Evolutionary conservation across 2,113 vertebrate species (phyloP), one percentile per base, ranked within the genome.

Genomic region (Electrona antarctica): DNA sequence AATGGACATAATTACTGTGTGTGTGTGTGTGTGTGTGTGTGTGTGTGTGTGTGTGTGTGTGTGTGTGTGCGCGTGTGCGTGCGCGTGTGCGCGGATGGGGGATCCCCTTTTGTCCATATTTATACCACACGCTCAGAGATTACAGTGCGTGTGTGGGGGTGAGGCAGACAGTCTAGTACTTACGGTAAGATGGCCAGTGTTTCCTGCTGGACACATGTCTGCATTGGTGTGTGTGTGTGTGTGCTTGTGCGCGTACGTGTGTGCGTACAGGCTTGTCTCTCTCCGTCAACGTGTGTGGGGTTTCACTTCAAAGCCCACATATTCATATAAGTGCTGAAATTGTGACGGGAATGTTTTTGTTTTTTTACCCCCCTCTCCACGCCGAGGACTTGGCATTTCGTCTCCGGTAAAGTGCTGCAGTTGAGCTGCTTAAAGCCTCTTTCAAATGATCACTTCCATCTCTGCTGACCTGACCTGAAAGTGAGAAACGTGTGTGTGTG

Each of bases 1-100:
- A 91, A 87, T 84, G 64, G 80, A 52, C 69, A 67, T 88, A 81
- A 89, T 86, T 87, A 73, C 76, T 70, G 69, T 48, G 68, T 76
- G 81, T 45, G 78, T 85, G 69, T 75, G 60, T 62, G 7, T 10
- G 8, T 70, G 12, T 65, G 55, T 41, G 51, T 58, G 50, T 60
- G 33, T 29, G 55, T 55, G 50, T 49, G 64, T 33, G 50, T n/a
- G 28, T 9, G 33, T 4, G 33, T 41, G 33, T 50, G 47, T 28
- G 62, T 52, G 57, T 54, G 45, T n/a, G 60, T 46, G 60, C 46
- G 60, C n/a, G 60, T 62, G 60, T n/a, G 67, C 14, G 58, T 56
- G 59, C 0, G 13, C 8, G 8, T n/a, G 28, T 41, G 49, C 33
- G 7, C 8, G 67, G 28, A 14, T 14, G 52, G 48, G 67, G n/a